phyloP scores from a whole-genome alignment of 2,113 vertebrate genomes.

The Hippolais icterina region DNA sequence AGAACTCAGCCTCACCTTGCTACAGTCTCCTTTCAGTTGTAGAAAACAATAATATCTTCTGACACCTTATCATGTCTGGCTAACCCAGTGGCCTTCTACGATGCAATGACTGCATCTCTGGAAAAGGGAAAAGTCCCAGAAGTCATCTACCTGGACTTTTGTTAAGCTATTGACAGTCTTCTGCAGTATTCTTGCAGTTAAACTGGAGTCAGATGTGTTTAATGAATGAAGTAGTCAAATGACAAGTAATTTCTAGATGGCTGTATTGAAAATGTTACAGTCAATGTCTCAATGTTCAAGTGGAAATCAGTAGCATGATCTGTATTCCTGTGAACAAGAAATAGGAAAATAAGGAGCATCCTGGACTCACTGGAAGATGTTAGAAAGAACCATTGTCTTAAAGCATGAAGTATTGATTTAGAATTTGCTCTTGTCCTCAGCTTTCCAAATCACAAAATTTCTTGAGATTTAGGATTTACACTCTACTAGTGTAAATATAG shows the following conservation, averaged over 20 bases:
- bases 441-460: not conserved
- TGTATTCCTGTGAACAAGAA: not conserved
- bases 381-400: not conserved
- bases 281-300: not conserved
- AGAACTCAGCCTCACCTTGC: not conserved
- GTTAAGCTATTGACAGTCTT: not conserved
- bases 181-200: not conserved
- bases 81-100: not conserved
- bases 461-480: not conserved
- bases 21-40: not conserved
- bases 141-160: not conserved
- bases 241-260: not conserved
- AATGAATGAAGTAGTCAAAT: not conserved
- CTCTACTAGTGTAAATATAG: not conserved
- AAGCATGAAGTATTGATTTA: not conserved
- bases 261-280: not conserved
- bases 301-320: not conserved
- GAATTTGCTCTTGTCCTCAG: not conserved
- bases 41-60: rapidly evolving
- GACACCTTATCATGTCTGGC: not conserved
- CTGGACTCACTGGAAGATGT: not conserved
- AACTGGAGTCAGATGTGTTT: not conserved
- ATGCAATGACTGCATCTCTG: not conserved
- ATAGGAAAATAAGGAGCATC: not conserved
- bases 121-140: not conserved